Evolutionary conservation across 2,797 vertebrate genomes (phyloP).

Genomic region (Borostomias antarcticus): DNA sequence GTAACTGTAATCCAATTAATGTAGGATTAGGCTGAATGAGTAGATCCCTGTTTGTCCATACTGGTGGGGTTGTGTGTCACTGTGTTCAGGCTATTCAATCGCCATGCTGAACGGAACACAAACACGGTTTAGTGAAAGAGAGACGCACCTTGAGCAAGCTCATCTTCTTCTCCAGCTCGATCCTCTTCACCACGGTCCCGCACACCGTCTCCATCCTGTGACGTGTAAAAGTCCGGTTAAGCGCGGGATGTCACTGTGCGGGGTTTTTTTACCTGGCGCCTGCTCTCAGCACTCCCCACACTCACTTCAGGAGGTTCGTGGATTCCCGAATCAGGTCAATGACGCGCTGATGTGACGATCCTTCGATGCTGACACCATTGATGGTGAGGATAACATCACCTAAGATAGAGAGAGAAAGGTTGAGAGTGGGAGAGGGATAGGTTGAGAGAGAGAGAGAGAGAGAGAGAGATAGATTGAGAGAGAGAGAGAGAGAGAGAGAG

Average conservation of each 20-base stretch:
- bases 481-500: not conserved
- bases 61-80: too few species aligned
- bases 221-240: too few species aligned
- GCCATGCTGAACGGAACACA: slow-evolving; percentile 1
- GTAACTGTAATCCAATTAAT: not conserved
- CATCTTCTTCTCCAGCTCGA: slow-evolving; percentile 88
- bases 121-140: not conserved
- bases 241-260: too few species aligned
- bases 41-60: too few species aligned
- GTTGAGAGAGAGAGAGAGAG: not conserved
- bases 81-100: too few species aligned
- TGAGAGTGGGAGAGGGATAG: too few species aligned
- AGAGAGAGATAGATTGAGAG: slow-evolving; percentile 10
- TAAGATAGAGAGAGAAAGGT: slow-evolving; percentile 50
- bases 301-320: slow-evolving; percentile 87
- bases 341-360: slow-evolving; percentile 82
- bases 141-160: slow-evolving; percentile 83
- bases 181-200: slow-evolving; percentile 82
- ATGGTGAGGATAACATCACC: slow-evolving; percentile 88
- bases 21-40: too few species aligned
- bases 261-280: not conserved
- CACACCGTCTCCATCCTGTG: slow-evolving; percentile 88
- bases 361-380: slow-evolving; percentile 83
- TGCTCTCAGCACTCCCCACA: slow-evolving; percentile 2
- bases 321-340: slow-evolving; percentile 86